Evolutionary conservation across 1,140 invertebrate genomes (phyloP).

Genomic region (Brachionus rotundiformis): DNA sequence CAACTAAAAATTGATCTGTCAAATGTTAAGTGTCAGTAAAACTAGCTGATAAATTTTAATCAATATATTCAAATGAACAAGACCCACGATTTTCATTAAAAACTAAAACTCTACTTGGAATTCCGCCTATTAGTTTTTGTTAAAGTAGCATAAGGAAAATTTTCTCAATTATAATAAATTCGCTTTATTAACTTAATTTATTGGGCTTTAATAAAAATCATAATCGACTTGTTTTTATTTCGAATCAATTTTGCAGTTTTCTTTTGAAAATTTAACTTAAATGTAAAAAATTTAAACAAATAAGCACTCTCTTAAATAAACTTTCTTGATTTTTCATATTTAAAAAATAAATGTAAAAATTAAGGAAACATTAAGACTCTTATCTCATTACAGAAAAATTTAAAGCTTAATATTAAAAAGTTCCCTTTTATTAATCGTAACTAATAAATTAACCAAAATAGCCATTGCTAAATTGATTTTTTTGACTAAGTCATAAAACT

Average conservation of each 20-base stretch:
- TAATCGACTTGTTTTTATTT: background rate
- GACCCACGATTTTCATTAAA: background rate
- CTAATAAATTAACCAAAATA: background rate
- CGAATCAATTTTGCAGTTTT: background rate
- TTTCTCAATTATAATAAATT: background rate
- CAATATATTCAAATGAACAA: background rate
- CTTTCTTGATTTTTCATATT: no score
- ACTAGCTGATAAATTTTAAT: background rate
- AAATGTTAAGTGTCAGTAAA: background rate
- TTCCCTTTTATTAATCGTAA: no score
- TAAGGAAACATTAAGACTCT: no score
- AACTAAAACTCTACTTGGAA: background rate
- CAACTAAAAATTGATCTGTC: background rate
- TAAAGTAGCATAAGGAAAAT: background rate
- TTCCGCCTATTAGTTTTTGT: background rate
- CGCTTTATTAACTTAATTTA: background rate
- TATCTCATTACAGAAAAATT: no score
- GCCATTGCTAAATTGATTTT: background rate
- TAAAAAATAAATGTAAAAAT: no score
- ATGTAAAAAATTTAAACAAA: no score
- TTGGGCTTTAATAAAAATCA: background rate
- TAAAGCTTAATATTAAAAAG: no score
- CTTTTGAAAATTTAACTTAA: no score
- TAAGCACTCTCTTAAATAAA: no score
- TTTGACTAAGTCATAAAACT: background rate